phyloP scores from a whole-genome alignment of 2,888 invertebrate species.

The Nezara viridula region DNA sequence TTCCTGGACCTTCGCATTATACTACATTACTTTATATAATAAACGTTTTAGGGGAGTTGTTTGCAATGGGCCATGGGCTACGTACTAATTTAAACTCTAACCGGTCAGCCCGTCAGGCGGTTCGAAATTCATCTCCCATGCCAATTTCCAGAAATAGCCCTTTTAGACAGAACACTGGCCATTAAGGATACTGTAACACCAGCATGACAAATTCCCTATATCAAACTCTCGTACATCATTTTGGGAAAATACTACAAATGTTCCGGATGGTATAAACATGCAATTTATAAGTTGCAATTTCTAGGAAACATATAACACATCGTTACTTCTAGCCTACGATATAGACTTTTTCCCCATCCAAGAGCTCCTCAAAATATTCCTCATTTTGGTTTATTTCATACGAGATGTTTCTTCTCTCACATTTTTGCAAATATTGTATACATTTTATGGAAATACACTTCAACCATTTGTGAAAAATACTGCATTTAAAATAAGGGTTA shows the following conservation, averaged over 20 bases:
- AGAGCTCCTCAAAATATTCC: not conserved
- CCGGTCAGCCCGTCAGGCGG: not conserved
- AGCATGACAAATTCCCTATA: not conserved
- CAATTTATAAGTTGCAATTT: not conserved
- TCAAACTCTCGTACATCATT: not conserved
- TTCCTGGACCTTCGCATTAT: not conserved
- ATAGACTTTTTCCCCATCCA: not conserved
- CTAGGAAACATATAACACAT: not conserved
- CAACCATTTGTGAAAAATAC: no score
- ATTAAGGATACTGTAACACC: slow-evolving; percentile 3
- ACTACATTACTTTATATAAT: not conserved
- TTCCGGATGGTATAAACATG: not conserved
- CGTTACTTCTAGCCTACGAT: not conserved
- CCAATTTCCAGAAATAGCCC: slow-evolving; percentile 7
- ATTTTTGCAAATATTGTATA: no score
- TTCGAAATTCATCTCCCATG: not conserved
- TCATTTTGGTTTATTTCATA: not conserved
- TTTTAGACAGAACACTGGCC: not conserved
- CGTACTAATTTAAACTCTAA: slow-evolving; percentile 8
- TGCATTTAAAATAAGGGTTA: no score
- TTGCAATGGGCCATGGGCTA: not conserved
- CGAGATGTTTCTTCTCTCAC: not conserved
- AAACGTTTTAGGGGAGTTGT: not conserved
- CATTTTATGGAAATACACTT: no score
- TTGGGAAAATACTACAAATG: not conserved